phyloP scores from a whole-genome alignment of 2,113 vertebrate species.

The Myocastor coypus region DNA sequence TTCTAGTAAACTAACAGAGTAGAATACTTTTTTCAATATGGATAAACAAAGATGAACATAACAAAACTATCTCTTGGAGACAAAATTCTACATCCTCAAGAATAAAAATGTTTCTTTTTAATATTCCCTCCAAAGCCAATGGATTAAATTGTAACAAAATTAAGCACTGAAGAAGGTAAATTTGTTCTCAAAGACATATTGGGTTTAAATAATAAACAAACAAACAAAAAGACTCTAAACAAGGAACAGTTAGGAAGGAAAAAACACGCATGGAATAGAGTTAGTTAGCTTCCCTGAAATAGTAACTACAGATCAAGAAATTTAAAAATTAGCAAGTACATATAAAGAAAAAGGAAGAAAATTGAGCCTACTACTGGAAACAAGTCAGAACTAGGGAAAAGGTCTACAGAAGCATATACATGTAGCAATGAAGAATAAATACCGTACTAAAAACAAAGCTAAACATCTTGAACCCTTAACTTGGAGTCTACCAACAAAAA shows the following conservation, averaged over 20 bases:
- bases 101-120: slow-evolving; percentile 50
- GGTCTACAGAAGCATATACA: not conserved
- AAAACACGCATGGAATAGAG: not conserved
- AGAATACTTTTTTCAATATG: slow-evolving; percentile 20
- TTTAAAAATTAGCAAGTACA: slow-evolving; percentile 27
- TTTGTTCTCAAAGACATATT: slow-evolving; percentile 10
- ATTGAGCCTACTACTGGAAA: slow-evolving; percentile 23
- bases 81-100: not conserved
- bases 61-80: slow-evolving; percentile 51
- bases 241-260: not conserved
- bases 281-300: slow-evolving; percentile 30
- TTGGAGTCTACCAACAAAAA: not conserved
- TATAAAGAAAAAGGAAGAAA: slow-evolving; percentile 11
- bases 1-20: slow-evolving; percentile 20
- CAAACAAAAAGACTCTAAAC: not conserved
- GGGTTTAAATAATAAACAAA: slow-evolving; percentile 31
- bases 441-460: not conserved
- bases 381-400: not conserved
- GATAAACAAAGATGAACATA: slow-evolving; percentile 15
- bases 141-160: slow-evolving; percentile 56
- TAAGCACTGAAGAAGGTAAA: slow-evolving; percentile 27
- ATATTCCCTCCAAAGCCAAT: not conserved
- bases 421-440: not conserved
- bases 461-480: slow-evolving; percentile 18
- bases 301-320: slow-evolving; percentile 1